Percentiles rank a stretch among this genome's conserved stretches.
Conservation (phyloP, 2,113 vertebrate species). For the Rhinogobius similis region DNA sequence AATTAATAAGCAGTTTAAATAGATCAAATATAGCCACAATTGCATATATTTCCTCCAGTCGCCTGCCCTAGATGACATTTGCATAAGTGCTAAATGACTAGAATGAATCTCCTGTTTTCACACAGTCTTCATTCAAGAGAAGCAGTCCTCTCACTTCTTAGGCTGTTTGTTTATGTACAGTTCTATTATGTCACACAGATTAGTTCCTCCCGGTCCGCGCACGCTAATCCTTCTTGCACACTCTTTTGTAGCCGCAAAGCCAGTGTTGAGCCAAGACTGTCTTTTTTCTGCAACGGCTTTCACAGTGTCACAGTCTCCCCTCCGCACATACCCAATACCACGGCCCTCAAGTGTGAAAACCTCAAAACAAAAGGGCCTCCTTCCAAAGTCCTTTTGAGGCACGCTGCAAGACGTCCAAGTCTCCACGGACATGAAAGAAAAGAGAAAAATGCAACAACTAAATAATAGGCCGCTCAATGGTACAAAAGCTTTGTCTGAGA, state of each 20-base stretch:
- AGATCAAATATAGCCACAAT: neutral
- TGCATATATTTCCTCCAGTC: neutral
- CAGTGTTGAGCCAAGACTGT: constrained; percentile 62
- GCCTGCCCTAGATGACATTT: constrained; percentile 24
- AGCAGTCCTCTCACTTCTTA: constrained; percentile 63
- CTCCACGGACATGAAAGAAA: constrained; percentile 59
- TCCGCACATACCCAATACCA: constrained; percentile 61
- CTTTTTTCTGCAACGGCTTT: constrained; percentile 60
- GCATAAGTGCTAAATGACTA: constrained; percentile 51
- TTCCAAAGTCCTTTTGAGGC: constrained; percentile 64
- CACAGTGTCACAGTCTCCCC: constrained; percentile 56
- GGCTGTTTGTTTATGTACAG: constrained; percentile 74
- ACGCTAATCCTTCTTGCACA: constrained; percentile 65
- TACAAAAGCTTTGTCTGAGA: constrained; percentile 61
- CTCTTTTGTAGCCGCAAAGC: constrained; percentile 54
- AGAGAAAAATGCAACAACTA: constrained; percentile 58
- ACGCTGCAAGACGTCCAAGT: constrained; percentile 67
- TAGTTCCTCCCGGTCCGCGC: constrained; percentile 71
- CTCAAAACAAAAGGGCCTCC: constrained; percentile 69
- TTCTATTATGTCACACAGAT: constrained; percentile 77
- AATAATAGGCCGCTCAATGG: constrained; percentile 55
- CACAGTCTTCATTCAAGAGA: constrained; percentile 54
- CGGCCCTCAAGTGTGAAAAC: constrained; percentile 74
- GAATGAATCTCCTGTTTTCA: constrained; percentile 49
- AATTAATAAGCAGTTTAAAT: too few relatives aligned